These are phyloP conservation scores for Hirundo rustica DNA, from an alignment of 2,797 vertebrate genomes.

Conservation along the genomic window DNA sequence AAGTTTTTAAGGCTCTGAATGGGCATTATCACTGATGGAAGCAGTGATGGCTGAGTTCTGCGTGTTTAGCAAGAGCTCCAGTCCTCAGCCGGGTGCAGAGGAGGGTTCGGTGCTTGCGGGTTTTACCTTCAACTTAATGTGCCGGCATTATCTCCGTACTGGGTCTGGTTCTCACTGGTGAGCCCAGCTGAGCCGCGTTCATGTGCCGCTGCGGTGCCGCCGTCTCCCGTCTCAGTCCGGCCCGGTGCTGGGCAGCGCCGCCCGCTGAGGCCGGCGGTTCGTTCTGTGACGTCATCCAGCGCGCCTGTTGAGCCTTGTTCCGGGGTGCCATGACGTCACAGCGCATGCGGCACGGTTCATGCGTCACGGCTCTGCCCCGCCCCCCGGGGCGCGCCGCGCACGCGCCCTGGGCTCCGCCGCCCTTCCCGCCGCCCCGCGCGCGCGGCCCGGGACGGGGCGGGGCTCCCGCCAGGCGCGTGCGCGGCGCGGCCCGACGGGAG, in stretches of 20 bases:
- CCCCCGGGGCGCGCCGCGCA: rapidly evolving
- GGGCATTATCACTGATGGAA: rapidly evolving
- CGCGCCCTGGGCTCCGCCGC: rapidly evolving
- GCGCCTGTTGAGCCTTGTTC: rapidly evolving
- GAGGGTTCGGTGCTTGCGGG: rapidly evolving
- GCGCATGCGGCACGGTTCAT: rapidly evolving
- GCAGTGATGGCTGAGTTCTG: rapidly evolving
- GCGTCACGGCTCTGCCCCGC: rapidly evolving
- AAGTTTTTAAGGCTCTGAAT: neutral
- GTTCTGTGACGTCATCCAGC: neutral
- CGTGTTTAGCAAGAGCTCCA: neutral
- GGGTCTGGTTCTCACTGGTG: neutral
- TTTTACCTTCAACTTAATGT: neutral
- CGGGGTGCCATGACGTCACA: rapidly evolving
- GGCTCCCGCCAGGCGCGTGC: neutral
- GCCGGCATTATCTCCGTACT: rapidly evolving
- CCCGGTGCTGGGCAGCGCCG: neutral
- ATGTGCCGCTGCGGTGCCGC: neutral
- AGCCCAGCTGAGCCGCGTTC: rapidly evolving
- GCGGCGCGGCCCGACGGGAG: rapidly evolving
- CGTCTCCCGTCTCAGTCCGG: too few relatives aligned
- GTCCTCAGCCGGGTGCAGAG: neutral
- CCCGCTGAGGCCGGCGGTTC: neutral
- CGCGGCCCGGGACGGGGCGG: neutral
- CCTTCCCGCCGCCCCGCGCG: neutral